phyloP scores from a whole-genome alignment of 2,797 vertebrate species.

The Steatocranus sp. region DNA sequence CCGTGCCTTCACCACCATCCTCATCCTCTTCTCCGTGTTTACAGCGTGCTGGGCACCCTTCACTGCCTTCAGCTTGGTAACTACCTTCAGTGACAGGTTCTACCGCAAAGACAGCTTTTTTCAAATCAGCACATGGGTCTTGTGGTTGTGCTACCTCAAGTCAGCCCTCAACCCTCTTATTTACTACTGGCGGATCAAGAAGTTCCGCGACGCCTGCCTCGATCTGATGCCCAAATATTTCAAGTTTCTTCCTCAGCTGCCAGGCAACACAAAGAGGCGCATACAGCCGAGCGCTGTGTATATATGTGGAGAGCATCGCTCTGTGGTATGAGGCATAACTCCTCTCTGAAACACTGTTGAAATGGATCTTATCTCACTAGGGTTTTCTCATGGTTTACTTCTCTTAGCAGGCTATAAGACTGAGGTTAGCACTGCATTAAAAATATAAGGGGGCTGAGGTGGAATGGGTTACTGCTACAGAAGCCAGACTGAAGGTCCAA shows the following conservation, averaged over 20 bases:
- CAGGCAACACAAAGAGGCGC: slow-evolving; percentile 86
- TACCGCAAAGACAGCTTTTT: slow-evolving; percentile 92
- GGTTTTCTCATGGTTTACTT: not conserved
- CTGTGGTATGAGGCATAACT: slow-evolving; percentile 78
- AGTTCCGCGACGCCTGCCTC: slow-evolving; percentile 95
- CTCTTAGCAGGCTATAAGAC: not conserved
- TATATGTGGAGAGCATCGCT: slow-evolving; percentile 90
- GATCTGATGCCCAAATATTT: slow-evolving; percentile 96
- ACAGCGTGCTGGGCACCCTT: slow-evolving; percentile 94
- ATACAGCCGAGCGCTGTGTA: slow-evolving; percentile 94
- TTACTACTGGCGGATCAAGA: slow-evolving; percentile 99
- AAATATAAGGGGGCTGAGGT: not conserved
- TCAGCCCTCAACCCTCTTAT: slow-evolving; percentile 97
- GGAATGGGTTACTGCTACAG: not conserved
- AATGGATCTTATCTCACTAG: not conserved
- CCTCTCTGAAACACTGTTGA: not conserved
- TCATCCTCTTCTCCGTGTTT: slow-evolving; percentile 96
- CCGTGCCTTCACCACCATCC: slow-evolving; percentile 99
- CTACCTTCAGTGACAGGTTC: slow-evolving; percentile 87
- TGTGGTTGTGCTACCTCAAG: slow-evolving; percentile 99
- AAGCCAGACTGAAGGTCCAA: not conserved
- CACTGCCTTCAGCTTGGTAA: slow-evolving; percentile 90
- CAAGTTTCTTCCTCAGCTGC: slow-evolving; percentile 91
- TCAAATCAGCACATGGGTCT: slow-evolving; percentile 93
- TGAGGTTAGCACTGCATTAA: slow-evolving; percentile 1